Base-by-base conservation (phyloP, 2,797 vertebrate genomes). In the Gorsachius magnificus region DNA sequence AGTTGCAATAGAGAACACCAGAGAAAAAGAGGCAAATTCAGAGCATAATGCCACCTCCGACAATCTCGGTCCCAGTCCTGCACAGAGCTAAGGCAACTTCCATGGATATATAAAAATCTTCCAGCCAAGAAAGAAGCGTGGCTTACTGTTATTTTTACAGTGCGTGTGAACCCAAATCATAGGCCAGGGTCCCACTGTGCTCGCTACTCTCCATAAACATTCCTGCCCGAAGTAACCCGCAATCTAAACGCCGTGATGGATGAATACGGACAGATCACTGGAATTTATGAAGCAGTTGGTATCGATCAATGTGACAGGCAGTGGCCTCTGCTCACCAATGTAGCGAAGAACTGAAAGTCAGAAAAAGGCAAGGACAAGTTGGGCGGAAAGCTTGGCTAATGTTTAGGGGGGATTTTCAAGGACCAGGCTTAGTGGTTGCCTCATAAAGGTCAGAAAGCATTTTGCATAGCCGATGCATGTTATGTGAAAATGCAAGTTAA, bases 41-140 rank as follows among this genome's bases (percentile, higher is more conserved):
- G 66, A 85, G 38, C 36, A 16, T 17, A 75, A 17, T 18, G 17
- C 8, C 46, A 46, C 18, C 51, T 84, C 71, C 70, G 28, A 12
- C 38, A 36, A 3, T 33, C 46, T 24, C 20, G 21, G 29, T 65
- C 13, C 41, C 0, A 0, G 5, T 46, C 14, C 38, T 25, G 50
- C 33, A 56, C 56, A 65, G 48, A 71, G 22, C 45, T 80, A 33
- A 63, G 31, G 74, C 64, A 74, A 19, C 43, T 72, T 45, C 45
- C 51, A 0, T 4, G 4, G 21, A 3, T 11, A 11, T 15, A 4
- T 29, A 21, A 50, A 48, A 74, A 51, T 51, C 26, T 60, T 76
- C 24, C 31, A 60, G 51, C 35, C 56, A 63, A 54, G 71, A 31
- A 60, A 64, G n/a, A 64, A 81, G 24, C 4, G 10, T 41, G 4